A percentile compares a stretch with the other conserved stretches of the same genome.
phyloP scores from a whole-genome alignment of 1,140 invertebrate species.

The Amyelois transitella region DNA sequence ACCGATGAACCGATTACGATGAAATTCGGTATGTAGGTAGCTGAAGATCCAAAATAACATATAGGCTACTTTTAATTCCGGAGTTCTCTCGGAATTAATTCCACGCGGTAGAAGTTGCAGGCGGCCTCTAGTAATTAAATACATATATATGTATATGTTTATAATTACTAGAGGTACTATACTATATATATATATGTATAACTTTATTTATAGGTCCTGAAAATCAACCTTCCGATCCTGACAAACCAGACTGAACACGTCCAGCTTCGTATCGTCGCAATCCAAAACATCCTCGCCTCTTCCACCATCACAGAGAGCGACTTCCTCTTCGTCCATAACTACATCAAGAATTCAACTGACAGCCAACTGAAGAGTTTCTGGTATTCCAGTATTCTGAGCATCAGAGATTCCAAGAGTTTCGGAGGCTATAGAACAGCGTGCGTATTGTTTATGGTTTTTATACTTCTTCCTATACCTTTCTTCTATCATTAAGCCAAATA shows the following conservation, averaged over 20 bases:
- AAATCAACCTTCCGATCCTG: constrained; percentile 78
- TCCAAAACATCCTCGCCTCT: constrained; percentile 77
- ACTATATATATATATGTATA: too few species aligned
- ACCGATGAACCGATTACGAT: too few species aligned
- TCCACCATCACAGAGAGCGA: constrained; percentile 78
- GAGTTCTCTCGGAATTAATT: too few species aligned
- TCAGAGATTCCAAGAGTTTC: constrained; percentile 74
- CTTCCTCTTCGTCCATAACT: constrained; percentile 80
- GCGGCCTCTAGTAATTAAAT: too few species aligned
- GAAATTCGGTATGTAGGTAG: too few species aligned
- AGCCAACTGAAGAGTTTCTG: constrained; percentile 82
- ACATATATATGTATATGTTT: too few species aligned
- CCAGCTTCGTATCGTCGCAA: constrained; percentile 79
- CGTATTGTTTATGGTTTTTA: too few species aligned
- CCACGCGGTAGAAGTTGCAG: too few species aligned
- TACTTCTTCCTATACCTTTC: too few species aligned
- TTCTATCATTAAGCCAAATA: not conserved
- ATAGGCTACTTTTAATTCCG: too few species aligned
- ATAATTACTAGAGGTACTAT: too few species aligned
- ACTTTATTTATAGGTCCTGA: constrained; percentile 46
- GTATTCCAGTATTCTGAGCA: constrained; percentile 81
- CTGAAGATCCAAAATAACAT: too few species aligned
- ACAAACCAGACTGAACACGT: constrained; percentile 79
- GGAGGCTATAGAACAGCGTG: constrained; percentile 47
- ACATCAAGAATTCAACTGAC: constrained; percentile 78